Conservation (phyloP, 2,797 vertebrate species). For the Danio choprae region DNA sequence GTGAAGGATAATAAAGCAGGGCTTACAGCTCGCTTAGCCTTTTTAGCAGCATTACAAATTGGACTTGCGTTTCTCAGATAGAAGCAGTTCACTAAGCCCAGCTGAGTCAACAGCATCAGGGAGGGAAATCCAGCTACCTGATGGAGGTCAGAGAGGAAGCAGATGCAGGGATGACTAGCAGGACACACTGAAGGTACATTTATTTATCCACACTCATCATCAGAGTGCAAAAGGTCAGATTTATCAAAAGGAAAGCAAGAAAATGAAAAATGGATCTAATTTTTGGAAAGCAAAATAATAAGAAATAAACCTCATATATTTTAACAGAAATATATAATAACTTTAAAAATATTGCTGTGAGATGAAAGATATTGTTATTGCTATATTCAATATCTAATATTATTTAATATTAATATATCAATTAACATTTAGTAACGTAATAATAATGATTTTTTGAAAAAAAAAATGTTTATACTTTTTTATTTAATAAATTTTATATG, state of each 20-base stretch:
- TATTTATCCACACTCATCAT: constrained; percentile 29
- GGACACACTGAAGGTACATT: constrained; percentile 3
- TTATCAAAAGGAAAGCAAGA: background rate
- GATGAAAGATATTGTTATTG: no score
- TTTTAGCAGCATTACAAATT: constrained; percentile 58
- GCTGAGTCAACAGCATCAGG: constrained; percentile 58
- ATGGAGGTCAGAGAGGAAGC: constrained; percentile 45
- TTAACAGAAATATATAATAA: no score
- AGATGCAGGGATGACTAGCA: constrained; percentile 27
- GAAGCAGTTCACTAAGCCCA: constrained; percentile 41
- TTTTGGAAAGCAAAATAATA: no score
- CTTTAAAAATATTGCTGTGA: no score
- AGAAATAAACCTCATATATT: no score
- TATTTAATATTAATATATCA: no score
- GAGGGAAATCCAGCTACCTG: constrained; percentile 40
- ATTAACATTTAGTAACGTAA: no score
- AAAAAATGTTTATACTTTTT: no score
- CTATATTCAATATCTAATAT: no score
- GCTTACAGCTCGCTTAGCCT: constrained; percentile 46
- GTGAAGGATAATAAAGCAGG: constrained; percentile 59
- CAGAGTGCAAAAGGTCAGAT: background rate
- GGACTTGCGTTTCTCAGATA: constrained; percentile 28
- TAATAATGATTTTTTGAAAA: no score
- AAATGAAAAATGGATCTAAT: no score
- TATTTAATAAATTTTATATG: no score